phyloP scores from a whole-genome alignment of 2,888 invertebrate genomes.

The Mythimna lalbum region DNA sequence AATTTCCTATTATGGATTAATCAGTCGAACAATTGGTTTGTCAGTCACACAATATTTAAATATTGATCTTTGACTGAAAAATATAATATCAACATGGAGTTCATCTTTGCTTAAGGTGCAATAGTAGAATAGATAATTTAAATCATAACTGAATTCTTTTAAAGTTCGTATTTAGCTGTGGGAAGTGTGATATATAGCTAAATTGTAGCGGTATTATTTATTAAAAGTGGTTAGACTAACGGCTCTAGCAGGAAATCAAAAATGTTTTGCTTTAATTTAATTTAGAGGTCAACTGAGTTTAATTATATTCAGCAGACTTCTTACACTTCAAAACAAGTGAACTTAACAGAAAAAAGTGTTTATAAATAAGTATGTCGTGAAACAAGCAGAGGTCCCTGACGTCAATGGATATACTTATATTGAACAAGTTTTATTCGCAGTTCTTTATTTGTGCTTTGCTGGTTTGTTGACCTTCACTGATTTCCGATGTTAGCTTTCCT shows the following conservation, averaged over 20 bases:
- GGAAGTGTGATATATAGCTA: neutral
- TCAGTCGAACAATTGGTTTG: neutral
- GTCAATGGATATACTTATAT: slow-evolving; percentile 46
- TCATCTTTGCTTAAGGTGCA: neutral
- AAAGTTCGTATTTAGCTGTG: neutral
- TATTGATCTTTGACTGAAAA: neutral
- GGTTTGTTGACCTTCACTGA: slow-evolving; percentile 69
- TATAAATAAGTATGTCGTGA: slow-evolving; percentile 32
- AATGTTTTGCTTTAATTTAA: slow-evolving; percentile 1
- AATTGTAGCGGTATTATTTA: slow-evolving; percentile 8
- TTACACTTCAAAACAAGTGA: slow-evolving; percentile 8
- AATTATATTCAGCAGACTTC: slow-evolving; percentile 40
- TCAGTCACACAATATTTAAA: neutral
- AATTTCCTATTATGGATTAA: slow-evolving; percentile 18
- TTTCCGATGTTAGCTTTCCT: slow-evolving; percentile 74
- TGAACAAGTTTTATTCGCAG: slow-evolving; percentile 56
- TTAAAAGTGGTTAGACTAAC: slow-evolving; percentile 9
- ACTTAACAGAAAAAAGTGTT: slow-evolving; percentile 19
- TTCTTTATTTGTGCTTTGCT: slow-evolving; percentile 61
- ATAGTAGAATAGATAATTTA: neutral
- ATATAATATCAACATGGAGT: too few species aligned
- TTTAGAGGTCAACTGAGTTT: slow-evolving; percentile 50
- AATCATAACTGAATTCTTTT: neutral
- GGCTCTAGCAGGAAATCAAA: slow-evolving; percentile 5
- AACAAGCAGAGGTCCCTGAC: slow-evolving; percentile 38